Evolutionary conservation across 2,888 invertebrate genomes (phyloP).

Genomic region (Blomia tropicalis): DNA sequence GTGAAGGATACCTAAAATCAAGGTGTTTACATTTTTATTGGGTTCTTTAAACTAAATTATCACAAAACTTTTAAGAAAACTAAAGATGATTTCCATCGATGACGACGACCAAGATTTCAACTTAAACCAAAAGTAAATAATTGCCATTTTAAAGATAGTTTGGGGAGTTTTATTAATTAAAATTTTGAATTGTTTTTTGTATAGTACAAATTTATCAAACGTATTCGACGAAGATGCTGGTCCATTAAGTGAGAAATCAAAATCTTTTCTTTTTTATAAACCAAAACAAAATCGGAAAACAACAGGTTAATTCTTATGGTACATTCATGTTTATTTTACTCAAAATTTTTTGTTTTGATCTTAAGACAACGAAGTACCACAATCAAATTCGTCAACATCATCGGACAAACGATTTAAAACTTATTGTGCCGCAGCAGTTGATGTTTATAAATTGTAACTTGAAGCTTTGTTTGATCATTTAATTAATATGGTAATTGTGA

Average conservation of each 20-base stretch:
- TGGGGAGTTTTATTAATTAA: background rate
- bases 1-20: too few relatives aligned
- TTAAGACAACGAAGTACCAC: background rate
- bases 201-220: background rate
- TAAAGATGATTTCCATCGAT: background rate
- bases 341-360: background rate
- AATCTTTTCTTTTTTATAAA: background rate
- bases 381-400: background rate
- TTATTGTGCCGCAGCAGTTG: background rate
- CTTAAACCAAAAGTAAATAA: too few relatives aligned
- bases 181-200: background rate
- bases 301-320: background rate
- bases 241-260: background rate
- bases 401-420: background rate
- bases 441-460: background rate
- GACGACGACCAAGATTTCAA: too few relatives aligned
- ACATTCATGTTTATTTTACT: background rate
- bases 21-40: too few relatives aligned
- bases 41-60: too few relatives aligned
- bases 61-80: too few relatives aligned
- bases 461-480: background rate
- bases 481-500: background rate
- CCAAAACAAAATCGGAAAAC: slow-evolving; percentile 1
- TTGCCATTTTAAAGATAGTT: background rate
- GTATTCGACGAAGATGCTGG: background rate